Conservation (phyloP, 2,888 invertebrate genomes). For the Zeuzera pyrina region DNA sequence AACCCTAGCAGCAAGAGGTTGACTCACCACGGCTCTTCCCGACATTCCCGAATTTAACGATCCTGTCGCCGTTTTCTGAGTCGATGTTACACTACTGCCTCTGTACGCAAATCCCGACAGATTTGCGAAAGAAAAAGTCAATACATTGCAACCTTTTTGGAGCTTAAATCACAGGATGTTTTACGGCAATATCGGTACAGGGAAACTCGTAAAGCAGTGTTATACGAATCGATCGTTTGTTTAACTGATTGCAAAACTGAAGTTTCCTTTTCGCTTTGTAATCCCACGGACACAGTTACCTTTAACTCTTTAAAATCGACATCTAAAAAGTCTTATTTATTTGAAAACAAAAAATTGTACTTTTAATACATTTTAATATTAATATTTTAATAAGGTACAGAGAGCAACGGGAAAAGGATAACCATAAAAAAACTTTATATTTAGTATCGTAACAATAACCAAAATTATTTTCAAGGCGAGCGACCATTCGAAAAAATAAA, state of each 20-base stretch:
- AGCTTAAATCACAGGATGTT: too few species aligned
- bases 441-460: constrained; percentile 38
- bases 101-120: constrained; percentile 47
- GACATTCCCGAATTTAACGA: constrained; percentile 54
- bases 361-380: too few species aligned
- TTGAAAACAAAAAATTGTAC: too few species aligned
- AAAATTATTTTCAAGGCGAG: constrained; percentile 42
- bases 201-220: constrained; percentile 44
- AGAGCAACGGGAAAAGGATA: constrained; percentile 13
- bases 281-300: too few species aligned
- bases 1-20: constrained; percentile 40
- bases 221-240: constrained; percentile 58
- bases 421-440: constrained; percentile 39
- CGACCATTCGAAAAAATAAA: constrained; percentile 40
- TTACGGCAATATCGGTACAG: constrained; percentile 32
- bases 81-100: constrained; percentile 55
- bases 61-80: constrained; percentile 36
- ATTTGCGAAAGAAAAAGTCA: constrained; percentile 39
- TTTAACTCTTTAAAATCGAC: too few species aligned
- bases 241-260: constrained; percentile 56
- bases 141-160: constrained; percentile 42
- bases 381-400: too few species aligned
- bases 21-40: constrained; percentile 35
- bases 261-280: constrained; percentile 31
- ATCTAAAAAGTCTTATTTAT: too few species aligned